Percentiles rank a stretch among this genome's conserved stretches.
These are phyloP conservation scores for Pammene aurita DNA, from an alignment of 2,888 invertebrate genomes.

Conservation along the genomic window DNA sequence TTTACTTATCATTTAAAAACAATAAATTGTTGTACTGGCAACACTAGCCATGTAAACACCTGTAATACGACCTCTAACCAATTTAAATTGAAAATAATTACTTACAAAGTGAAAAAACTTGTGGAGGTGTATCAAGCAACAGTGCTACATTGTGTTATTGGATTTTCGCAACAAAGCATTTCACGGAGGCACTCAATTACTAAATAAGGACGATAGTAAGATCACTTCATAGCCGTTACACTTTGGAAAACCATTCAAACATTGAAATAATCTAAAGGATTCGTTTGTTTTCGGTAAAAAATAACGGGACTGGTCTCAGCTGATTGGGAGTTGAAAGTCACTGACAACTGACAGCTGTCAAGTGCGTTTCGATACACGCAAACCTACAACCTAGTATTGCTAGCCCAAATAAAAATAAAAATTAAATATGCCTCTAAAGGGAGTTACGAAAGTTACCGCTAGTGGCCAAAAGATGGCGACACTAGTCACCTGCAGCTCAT, in stretches of 20 bases:
- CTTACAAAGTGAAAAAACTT: background rate
- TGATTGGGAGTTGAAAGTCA: background rate
- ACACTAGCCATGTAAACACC: conserved; percentile 2
- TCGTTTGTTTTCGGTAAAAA: background rate
- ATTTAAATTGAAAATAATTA: background rate
- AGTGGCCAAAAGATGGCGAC: too few relatives aligned
- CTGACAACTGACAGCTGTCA: background rate
- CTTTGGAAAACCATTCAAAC: background rate
- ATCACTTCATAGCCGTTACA: background rate
- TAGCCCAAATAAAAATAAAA: background rate
- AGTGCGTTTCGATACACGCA: background rate
- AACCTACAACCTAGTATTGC: background rate
- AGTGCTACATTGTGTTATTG: background rate
- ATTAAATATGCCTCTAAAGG: background rate
- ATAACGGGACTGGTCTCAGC: too few relatives aligned
- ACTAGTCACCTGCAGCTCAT: too few relatives aligned
- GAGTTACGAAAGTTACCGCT: background rate
- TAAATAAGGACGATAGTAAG: background rate
- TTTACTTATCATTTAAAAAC: too few relatives aligned
- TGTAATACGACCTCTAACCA: background rate
- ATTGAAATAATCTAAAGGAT: background rate
- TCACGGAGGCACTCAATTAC: background rate
- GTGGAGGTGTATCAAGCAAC: background rate
- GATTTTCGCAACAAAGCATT: background rate
- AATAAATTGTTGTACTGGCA: too few relatives aligned